phyloP scores from a whole-genome alignment of 1,140 invertebrate genomes.

The Paralvinella palmiformis region DNA sequence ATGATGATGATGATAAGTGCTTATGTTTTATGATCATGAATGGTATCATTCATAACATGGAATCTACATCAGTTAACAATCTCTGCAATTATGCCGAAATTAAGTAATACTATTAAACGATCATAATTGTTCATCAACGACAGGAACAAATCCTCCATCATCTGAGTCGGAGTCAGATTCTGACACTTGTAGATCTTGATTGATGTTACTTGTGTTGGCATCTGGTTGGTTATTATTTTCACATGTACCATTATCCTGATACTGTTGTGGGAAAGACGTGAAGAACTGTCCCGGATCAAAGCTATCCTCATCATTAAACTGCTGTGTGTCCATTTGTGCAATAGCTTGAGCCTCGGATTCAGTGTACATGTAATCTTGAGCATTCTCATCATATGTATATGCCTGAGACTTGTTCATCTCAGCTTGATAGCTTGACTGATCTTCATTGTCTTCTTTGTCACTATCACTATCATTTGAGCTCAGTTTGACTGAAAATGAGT shows the following conservation, averaged over 20 bases:
- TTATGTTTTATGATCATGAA: too few relatives aligned
- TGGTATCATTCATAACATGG: too few relatives aligned
- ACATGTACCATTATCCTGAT: slow-evolving; percentile 1
- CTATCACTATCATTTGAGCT: slow-evolving; percentile 31
- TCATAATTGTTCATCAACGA: background rate
- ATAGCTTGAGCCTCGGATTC: background rate
- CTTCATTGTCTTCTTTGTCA: slow-evolving; percentile 29
- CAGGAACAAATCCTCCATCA: background rate
- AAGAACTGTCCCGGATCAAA: slow-evolving; percentile 47
- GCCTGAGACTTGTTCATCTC: background rate
- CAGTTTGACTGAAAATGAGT: slow-evolving; percentile 46
- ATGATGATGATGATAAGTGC: too few relatives aligned
- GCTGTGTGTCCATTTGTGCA: background rate
- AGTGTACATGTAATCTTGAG: slow-evolving; percentile 6
- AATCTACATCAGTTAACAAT: too few relatives aligned
- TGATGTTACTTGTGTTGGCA: too few relatives aligned
- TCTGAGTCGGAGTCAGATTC: background rate
- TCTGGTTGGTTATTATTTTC: background rate
- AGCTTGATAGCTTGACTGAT: slow-evolving; percentile 44
- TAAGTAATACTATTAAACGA: background rate
- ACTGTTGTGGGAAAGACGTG: slow-evolving; percentile 20
- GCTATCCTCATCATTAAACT: slow-evolving; percentile 38
- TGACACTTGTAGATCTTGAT: background rate
- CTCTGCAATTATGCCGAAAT: background rate
- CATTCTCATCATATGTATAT: slow-evolving; percentile 16